Evolutionary conservation across 2,888 invertebrate genomes (phyloP), one percentile per base, ranked within the genome.

Genomic region (Onchidella celtica): DNA sequence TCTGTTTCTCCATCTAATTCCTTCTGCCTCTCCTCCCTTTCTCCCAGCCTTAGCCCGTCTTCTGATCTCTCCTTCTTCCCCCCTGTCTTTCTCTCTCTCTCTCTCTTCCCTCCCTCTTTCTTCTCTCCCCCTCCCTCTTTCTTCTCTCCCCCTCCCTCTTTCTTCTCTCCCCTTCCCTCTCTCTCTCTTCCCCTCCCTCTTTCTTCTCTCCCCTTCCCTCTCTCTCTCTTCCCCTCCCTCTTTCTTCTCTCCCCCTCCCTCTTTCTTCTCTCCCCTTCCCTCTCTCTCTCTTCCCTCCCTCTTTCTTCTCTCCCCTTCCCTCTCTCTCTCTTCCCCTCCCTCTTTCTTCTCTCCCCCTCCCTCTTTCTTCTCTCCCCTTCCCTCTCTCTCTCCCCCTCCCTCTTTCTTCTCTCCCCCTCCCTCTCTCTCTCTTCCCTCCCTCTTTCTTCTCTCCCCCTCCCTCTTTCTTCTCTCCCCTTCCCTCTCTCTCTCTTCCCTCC

Each of bases 11-110:
- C n/a, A n/a, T n/a, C n/a, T n/a, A n/a, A n/a, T n/a, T 3, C 21
- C 32, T 36, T 34, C 27, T 11, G 3, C 32, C 32, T 66, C 66
- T 59, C 59, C 59, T 59, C 59, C 59, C 24, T 21, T 24, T 24
- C 4, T 21, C 59, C 24, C n/a, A 21, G 17, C 59, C 9, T 59
- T 21, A n/a, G 6, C 59, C 59, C 59, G 4, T 21, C n/a, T 21
- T 24, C n/a, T 59, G n/a, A 21, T 24, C 24, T 55, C 40, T 29
- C 11, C 6, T 29, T n/a, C 68, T 66, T 36, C 36, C 17, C 34
- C 40, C 38, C 70, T 70, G 11, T 70, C 70, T 70, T 38, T 47
- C 72, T 72, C 11, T 47, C 72, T 72, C 11, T 47, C 55, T 47
- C 55, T 72, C 59, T 61, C 61, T 74, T 27, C 32, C 27, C 32